Evolutionary conservation across 2,888 invertebrate species (phyloP).

Genomic region (Embidobia sp.): DNA sequence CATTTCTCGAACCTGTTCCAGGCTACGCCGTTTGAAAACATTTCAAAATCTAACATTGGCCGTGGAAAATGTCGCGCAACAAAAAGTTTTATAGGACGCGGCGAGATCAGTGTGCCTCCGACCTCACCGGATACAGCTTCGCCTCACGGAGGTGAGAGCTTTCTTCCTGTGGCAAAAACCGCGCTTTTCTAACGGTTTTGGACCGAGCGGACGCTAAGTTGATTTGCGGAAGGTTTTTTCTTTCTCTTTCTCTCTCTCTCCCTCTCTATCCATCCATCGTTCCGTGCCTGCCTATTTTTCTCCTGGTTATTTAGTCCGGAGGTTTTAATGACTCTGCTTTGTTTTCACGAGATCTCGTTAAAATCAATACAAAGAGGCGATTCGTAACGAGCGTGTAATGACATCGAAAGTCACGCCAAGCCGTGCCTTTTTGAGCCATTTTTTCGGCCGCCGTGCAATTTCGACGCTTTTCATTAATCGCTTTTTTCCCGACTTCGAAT

Average conservation of each 20-base stretch:
- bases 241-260: not conserved
- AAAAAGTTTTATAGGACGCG: slow-evolving; percentile 34
- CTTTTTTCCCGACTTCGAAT: slow-evolving; percentile 32
- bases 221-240: not conserved
- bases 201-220: not conserved
- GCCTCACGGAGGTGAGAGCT: no score
- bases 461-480: slow-evolving; percentile 34
- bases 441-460: slow-evolving; percentile 27
- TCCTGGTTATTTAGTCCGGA: not conserved
- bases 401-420: slow-evolving; percentile 46
- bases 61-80: slow-evolving; percentile 32
- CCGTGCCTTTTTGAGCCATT: slow-evolving; percentile 18
- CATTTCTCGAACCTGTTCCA: slow-evolving; percentile 28
- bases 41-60: slow-evolving; percentile 46
- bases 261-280: not conserved
- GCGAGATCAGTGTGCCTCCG: slow-evolving; percentile 32
- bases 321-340: slow-evolving; percentile 12
- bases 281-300: not conserved
- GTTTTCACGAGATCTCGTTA: slow-evolving; percentile 50
- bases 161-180: slow-evolving; percentile 13
- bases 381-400: slow-evolving; percentile 52
- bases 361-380: slow-evolving; percentile 39
- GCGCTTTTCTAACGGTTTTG: slow-evolving; percentile 10
- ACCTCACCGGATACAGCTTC: no score
- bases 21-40: slow-evolving; percentile 10